A percentile compares a stretch with the other conserved stretches of the same genome.
Conservation (phyloP, 1,140 invertebrate species). For the Halyomorpha halys region DNA sequence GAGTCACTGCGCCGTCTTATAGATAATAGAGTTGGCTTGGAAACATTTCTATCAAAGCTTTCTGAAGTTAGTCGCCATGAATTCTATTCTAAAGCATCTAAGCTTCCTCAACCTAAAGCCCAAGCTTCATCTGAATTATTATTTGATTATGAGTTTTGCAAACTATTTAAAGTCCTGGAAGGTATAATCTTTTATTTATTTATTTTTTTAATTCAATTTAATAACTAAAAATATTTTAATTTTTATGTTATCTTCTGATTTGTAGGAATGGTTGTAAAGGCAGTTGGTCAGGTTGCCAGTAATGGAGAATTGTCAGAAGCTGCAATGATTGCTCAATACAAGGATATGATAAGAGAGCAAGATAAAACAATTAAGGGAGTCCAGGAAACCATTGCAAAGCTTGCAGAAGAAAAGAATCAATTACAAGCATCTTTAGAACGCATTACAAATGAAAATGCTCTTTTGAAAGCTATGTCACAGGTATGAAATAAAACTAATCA, state of each 20-base stretch:
- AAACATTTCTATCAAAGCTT: constrained; percentile 79
- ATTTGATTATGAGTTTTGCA: constrained; percentile 92
- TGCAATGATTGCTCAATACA: constrained; percentile 54
- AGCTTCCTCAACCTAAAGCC: constrained; percentile 78
- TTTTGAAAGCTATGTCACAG: constrained; percentile 53
- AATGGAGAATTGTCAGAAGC: constrained; percentile 38
- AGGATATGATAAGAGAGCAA: constrained; percentile 80
- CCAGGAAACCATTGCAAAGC: constrained; percentile 19
- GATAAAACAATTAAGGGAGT: constrained; percentile 49
- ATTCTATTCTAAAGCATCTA: constrained; percentile 79
- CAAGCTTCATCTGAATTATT: constrained; percentile 68
- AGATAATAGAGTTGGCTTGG: constrained; percentile 81
- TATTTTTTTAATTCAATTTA: not conserved
- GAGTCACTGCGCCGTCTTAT: constrained; percentile 76
- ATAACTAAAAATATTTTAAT: not conserved
- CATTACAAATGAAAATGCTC: constrained; percentile 76
- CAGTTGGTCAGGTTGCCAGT: constrained; percentile 45
- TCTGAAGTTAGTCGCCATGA: constrained; percentile 80
- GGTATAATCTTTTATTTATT: constrained; percentile 37
- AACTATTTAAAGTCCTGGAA: constrained; percentile 70
- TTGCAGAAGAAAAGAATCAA: constrained; percentile 41
- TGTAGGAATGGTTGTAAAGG: constrained; percentile 44
- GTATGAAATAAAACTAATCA: not conserved
- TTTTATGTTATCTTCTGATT: not conserved
- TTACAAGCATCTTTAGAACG: constrained; percentile 58